Conservation (phyloP, 2,797 vertebrate species). For the Brachymystax lenok region DNA sequence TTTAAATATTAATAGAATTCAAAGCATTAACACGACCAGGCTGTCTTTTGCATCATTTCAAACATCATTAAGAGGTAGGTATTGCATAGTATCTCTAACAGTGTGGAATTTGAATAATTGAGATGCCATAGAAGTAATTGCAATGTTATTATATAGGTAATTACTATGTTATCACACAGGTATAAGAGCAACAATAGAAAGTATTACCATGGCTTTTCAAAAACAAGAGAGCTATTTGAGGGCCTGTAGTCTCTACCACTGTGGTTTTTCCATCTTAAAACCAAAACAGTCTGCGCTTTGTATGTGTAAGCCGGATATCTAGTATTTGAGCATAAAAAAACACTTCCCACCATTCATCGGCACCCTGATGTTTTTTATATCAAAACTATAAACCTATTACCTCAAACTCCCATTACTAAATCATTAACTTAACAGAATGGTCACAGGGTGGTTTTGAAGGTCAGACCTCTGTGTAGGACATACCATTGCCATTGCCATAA, state of each 20-base stretch:
- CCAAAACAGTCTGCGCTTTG: neutral
- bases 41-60: neutral
- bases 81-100: too few relatives aligned
- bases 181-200: too few relatives aligned
- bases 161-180: too few relatives aligned
- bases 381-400: neutral
- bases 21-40: too few relatives aligned
- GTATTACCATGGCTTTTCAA: neutral
- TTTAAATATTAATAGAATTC: too few relatives aligned
- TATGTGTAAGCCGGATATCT: neutral
- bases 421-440: neutral
- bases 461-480: conserved; percentile 1
- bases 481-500: conserved; percentile 12
- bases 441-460: conserved; percentile 3
- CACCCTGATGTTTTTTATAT: neutral
- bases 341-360: neutral
- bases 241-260: neutral
- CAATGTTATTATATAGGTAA: too few relatives aligned
- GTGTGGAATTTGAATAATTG: too few relatives aligned
- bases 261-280: neutral
- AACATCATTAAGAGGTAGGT: neutral
- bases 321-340: neutral
- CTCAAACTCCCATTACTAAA: neutral
- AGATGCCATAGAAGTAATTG: too few relatives aligned
- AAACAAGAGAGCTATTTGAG: neutral